phyloP scores from a whole-genome alignment of 2,113 vertebrate species.

The Phainopepla nitens region DNA sequence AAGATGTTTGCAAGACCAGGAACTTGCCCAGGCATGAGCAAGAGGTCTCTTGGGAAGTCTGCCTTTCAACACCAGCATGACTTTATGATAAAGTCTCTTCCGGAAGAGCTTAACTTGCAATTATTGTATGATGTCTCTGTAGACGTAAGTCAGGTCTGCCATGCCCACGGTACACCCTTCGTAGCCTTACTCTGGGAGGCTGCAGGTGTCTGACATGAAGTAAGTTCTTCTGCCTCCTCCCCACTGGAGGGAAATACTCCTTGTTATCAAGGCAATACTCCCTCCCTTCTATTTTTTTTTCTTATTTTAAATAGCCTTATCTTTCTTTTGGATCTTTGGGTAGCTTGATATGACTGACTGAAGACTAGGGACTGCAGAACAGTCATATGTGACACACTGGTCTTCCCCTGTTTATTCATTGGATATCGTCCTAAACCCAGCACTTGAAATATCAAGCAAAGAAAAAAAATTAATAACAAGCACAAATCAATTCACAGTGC shows the following conservation, averaged over 20 bases:
- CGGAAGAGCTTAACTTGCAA: neutral
- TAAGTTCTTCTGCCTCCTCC: neutral
- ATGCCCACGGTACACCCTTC: accelerated
- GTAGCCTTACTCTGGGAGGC: neutral
- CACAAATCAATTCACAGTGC: neutral
- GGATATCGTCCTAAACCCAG: neutral
- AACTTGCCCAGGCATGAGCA: neutral
- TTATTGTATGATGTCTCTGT: neutral
- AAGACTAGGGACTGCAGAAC: neutral
- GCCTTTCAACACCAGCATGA: neutral
- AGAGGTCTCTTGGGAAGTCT: neutral
- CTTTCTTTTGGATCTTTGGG: neutral
- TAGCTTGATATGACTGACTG: neutral
- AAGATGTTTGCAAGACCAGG: neutral
- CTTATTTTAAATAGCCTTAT: neutral
- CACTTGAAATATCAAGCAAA: neutral
- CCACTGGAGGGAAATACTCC: neutral
- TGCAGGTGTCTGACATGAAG: neutral
- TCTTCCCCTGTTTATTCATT: neutral
- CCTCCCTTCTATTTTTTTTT: neutral
- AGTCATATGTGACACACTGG: neutral
- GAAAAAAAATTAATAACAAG: neutral
- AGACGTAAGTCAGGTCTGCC: neutral
- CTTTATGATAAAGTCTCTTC: neutral
- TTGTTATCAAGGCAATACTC: neutral